phyloP scores from a whole-genome alignment of 2,888 invertebrate species.

The Dione vanillae region DNA sequence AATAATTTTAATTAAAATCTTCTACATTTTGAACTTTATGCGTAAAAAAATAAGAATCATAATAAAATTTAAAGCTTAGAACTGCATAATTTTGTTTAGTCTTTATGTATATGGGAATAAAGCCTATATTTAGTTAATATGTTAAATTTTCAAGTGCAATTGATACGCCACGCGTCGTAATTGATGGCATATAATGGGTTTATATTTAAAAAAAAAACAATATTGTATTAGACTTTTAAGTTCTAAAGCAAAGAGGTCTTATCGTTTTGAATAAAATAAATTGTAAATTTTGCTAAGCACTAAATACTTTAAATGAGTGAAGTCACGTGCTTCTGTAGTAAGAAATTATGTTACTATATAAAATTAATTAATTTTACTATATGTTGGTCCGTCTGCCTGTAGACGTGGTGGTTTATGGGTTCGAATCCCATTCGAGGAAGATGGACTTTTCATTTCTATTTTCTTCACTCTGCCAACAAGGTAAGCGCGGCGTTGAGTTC shows the following conservation, averaged over 20 bases:
- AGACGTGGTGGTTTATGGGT: no score
- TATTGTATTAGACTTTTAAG: not conserved
- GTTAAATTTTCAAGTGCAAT: slow-evolving; percentile 29
- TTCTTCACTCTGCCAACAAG: no score
- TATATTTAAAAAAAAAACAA: slow-evolving; percentile 2
- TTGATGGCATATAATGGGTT: slow-evolving; percentile 18
- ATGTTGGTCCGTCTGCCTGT: no score
- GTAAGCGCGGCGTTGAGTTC: no score
- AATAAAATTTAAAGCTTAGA: not conserved
- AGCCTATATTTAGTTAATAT: not conserved
- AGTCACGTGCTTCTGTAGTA: not conserved
- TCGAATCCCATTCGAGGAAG: no score
- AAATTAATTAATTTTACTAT: no score
- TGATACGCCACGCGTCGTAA: slow-evolving; percentile 32
- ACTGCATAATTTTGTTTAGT: not conserved
- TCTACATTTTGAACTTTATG: slow-evolving; percentile 8
- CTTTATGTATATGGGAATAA: not conserved
- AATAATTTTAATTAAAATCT: not conserved
- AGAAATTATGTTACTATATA: not conserved
- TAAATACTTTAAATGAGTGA: not conserved
- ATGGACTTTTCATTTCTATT: no score
- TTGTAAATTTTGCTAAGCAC: not conserved
- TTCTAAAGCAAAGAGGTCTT: not conserved
- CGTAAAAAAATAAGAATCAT: not conserved
- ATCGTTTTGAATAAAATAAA: not conserved